Percentiles rank a stretch among this genome's conserved stretches.
These are phyloP conservation scores for Cotesia glomerata DNA, from an alignment of 1,140 invertebrate species.

Conservation along the genomic window DNA sequence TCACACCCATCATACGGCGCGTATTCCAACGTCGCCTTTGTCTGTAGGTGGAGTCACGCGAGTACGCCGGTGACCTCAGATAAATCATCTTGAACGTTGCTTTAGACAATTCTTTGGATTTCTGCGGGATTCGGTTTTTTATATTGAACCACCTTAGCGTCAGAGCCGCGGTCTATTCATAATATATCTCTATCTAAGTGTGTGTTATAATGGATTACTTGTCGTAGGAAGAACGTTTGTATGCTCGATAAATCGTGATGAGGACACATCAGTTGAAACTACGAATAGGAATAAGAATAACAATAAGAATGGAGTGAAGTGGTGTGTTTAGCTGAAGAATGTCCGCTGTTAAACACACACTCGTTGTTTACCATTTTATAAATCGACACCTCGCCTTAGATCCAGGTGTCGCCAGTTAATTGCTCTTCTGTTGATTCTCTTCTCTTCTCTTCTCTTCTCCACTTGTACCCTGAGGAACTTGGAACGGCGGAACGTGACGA, in stretches of 20 bases:
- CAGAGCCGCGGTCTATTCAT: background rate
- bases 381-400: conserved; percentile 37
- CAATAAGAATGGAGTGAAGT: too few relatives aligned
- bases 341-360: conserved; percentile 8
- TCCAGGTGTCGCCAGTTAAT: conserved; percentile 37
- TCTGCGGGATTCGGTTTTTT: background rate
- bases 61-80: conserved; percentile 7
- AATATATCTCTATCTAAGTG: background rate
- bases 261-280: background rate
- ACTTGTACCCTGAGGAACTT: background rate
- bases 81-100: conserved; percentile 30
- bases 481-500: conserved; percentile 38
- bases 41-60: conserved; percentile 18
- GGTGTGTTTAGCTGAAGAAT: too few relatives aligned
- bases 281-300: background rate
- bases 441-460: background rate
- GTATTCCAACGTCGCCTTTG: background rate
- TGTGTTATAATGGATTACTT: too few relatives aligned
- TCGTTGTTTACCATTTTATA: conserved; percentile 31
- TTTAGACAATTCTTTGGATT: background rate
- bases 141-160: background rate
- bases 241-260: background rate
- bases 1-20: conserved; percentile 13
- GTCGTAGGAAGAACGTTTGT: background rate
- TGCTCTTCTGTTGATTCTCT: conserved; percentile 24